Evolutionary conservation across 2,797 vertebrate genomes (phyloP).

Genomic region (Echiichthys vipera): DNA sequence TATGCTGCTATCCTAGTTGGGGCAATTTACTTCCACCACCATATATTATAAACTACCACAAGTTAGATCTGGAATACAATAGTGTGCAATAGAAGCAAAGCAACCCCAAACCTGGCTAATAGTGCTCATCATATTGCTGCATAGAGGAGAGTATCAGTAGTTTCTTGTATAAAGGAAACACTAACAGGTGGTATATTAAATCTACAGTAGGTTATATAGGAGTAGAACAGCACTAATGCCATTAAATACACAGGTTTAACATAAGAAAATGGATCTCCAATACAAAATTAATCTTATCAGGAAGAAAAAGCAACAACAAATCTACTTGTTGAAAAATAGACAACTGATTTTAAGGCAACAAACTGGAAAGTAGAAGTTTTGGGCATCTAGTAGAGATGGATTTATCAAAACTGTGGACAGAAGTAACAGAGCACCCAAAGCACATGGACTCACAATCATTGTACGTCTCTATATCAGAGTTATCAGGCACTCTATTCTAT

Average conservation of each 20-base stretch:
- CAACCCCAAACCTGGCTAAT: background rate
- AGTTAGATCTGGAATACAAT: background rate
- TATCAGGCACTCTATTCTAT: slow-evolving; percentile 5
- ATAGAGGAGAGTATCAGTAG: slow-evolving; percentile 47
- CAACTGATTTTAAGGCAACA: slow-evolving; percentile 9
- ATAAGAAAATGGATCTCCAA: background rate
- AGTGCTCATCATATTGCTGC: slow-evolving; percentile 2
- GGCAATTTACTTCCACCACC: background rate
- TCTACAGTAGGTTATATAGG: background rate
- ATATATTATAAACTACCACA: too few relatives aligned
- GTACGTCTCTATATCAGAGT: background rate
- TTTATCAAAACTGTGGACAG: background rate
- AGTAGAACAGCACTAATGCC: background rate
- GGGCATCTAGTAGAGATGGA: background rate
- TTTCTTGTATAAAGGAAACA: slow-evolving; percentile 15
- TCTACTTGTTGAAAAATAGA: slow-evolving; percentile 12
- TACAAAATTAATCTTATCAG: slow-evolving; percentile 47
- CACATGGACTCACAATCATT: background rate
- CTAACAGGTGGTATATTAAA: background rate
- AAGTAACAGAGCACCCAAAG: background rate
- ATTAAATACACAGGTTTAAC: slow-evolving; percentile 16
- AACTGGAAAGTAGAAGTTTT: background rate
- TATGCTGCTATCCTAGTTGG: background rate
- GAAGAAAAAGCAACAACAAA: slow-evolving; percentile 4
- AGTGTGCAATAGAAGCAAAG: slow-evolving; percentile 10